Base-by-base conservation (phyloP, 2,888 invertebrate genomes). In the Cataglyphis cursor region DNA sequence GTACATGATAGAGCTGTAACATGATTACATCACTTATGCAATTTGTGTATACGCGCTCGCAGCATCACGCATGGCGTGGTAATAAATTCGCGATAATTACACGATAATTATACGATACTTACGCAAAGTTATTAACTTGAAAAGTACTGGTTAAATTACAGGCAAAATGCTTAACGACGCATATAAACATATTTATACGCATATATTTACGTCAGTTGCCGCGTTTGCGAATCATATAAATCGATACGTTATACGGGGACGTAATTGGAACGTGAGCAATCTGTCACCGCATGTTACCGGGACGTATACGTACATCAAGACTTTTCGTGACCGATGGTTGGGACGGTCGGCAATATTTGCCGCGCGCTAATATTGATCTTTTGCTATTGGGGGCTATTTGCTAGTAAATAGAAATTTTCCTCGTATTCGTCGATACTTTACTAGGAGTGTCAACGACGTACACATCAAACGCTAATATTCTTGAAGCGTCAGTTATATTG, bases 361-460 rank as follows among this genome's bases (percentile, higher is more conserved):
- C 76, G 61, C 57, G 57, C 82, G 89, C 90, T 87, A 90, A 90
- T 90, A 90, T 90, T 88, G 90, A 84, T 80, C 84, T 85, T 51
- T 88, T 61, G 84, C 90, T 85, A 88, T 89, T 85, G 89, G 31
- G 6, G 6, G 90, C 84, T 88, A 84, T 89, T 89, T 89, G 87
- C 83, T 78, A 87, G 90, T 87, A 89, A 89, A 89, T 85, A 89
- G 84, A 84, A 89, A 87, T 87, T 89, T 89, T 89, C 87, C 88
- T 70, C 59, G 9, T 73, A 75, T 51, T 65, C 51, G 70, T 38
- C 84, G 76, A 41, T 81, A 75, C 44, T 82, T 78, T 21, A 18
- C 18, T n/a, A 18, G 38, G 15, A 57, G 59, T 59, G 66, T 54
- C 76, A 59, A 61, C 57, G 78, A 21, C 8, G 21, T 15, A 31